Base-by-base conservation (phyloP, 2,113 vertebrate species). In the Calypte anna region DNA sequence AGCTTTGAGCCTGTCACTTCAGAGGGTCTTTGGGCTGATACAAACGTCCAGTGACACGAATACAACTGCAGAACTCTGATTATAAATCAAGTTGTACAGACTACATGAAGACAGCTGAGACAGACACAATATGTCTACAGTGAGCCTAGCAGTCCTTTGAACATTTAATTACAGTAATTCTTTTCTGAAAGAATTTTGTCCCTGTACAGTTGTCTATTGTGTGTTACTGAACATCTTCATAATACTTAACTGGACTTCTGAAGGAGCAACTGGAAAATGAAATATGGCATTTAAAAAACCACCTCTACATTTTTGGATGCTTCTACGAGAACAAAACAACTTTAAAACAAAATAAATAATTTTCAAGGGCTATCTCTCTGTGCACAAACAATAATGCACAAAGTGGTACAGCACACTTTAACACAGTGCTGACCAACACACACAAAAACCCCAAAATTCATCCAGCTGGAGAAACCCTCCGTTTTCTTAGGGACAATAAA, bases 401-500 rank as follows among this genome's bases (percentile, higher is more conserved):
- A 70, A 80, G 57, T n/a, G 61, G 27, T 55, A 30, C 23, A 22
- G 38, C 68, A 70, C 79, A 83, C 0, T 2, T 31, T 90, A 86
- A 33, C 0, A 23, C 43, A 25, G 51, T 0, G 28, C 63, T 55
- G 38, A 59, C 25, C 25, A 64, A 61, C 28, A 50, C 50, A 86
- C 18, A 50, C 64, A 16, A 28, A 23, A 5, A 57, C 6, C 25
- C 51, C 74, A 43, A 55, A 59, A 68, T 3, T 54, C 48, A 53
- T 38, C 64, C 61, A 51, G 46, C 8, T 5, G 24, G 17, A 18
- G 28, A 94, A 88, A 87, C 8, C 25, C 67, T 69, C 17, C 0
- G 12, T 53, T 51, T 84, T 36, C 44, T 50, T 53, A 38, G 80
- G 31, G 75, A 88, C 86, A 87, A 50, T 74, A 94, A 94, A 28